phyloP scores from a whole-genome alignment of 2,797 vertebrate genomes.

The Merluccius polli region DNA sequence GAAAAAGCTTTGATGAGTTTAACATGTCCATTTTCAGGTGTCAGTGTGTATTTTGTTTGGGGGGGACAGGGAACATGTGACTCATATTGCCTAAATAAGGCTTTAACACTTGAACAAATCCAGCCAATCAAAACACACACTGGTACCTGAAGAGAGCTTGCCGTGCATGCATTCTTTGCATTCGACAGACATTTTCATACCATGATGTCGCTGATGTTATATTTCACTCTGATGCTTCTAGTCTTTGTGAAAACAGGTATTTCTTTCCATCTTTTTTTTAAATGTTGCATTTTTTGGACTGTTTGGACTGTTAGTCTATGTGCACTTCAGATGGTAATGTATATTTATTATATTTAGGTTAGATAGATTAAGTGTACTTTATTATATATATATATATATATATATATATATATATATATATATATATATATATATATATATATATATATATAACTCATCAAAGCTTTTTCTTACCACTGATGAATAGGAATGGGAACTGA shows the following conservation, averaged over 20 bases:
- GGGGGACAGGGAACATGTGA: conserved; percentile 14
- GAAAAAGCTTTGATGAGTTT: no score
- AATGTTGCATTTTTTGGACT: background rate
- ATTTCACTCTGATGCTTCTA: conserved; percentile 19
- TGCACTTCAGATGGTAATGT: no score
- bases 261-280: background rate
- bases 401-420: no score
- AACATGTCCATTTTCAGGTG: background rate
- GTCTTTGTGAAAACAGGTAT: conserved; percentile 32
- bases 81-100: conserved; percentile 14
- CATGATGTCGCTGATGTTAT: conserved; percentile 26
- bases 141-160: conserved; percentile 23
- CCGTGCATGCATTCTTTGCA: background rate
- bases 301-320: no score
- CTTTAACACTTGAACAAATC: conserved; percentile 4
- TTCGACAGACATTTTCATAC: background rate
- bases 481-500: no score
- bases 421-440: no score
- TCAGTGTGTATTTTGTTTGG: background rate
- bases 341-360: no score
- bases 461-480: no score
- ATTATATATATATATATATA: no score
- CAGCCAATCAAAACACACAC: conserved; percentile 11
- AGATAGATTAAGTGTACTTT: no score
- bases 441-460: no score